Evolutionary conservation across 2,888 invertebrate species (phyloP), one percentile per base, ranked within the genome.

Genomic region (Antitype chi): DNA sequence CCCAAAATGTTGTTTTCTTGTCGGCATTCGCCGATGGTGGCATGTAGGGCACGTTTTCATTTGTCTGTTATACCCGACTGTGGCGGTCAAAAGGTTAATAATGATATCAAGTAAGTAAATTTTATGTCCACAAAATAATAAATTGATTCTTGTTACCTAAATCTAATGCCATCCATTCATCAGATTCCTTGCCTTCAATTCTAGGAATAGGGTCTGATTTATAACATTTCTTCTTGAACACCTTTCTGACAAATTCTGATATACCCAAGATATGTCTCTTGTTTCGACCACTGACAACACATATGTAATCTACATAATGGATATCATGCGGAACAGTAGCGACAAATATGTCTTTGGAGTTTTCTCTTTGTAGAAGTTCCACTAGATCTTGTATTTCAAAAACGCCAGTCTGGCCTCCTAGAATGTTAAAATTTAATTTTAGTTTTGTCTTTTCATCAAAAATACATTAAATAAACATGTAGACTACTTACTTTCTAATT

Each of bases 161-260:
- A 97, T 99, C 99, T 92, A 99, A 90, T 32, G 99, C 99, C 94
- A 98, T 97, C 99, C 99, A 99, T 89, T 98, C 98, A 70, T 97
- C 97, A 20, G 98, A 98, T 70, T 97, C 95, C 92, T 97, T 97
- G 43, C 99, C 99, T 96, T 99, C 99, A 85, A 99, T 97, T 89
- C 96, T 97, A 0, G 99, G 98, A 89, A 98, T 95, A 32, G 92
- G 85, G 92, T 99, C 99, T 28, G 89, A 92, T 81, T 96, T 93
- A 43, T 93, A 67, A 59, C 97, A 97, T 92, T 98, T 99, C 72
- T 97, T 97, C 95, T 99, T 99, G 90, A 97, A 99, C 63, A 98
- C 97, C 91, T 97, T 98, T 78, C 98, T 97, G 0, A 99, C 97
- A 94, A 98, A 98, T 86, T 98, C 97, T 0, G 98, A 98, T 59